Conservation (phyloP, 1,140 invertebrate species). For the Hetaerina americana region DNA sequence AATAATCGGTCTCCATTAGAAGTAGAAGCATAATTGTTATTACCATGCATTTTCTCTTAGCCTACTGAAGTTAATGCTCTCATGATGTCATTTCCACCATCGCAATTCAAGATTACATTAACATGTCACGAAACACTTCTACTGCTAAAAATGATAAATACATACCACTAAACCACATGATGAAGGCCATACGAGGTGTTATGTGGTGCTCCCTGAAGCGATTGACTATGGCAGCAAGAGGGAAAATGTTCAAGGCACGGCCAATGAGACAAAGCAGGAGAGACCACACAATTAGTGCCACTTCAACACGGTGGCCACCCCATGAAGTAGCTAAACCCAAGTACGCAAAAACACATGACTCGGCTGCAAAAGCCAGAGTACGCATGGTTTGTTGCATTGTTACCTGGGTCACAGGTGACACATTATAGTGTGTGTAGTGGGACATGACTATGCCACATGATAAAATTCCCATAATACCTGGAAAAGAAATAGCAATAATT, state of each 20-base stretch:
- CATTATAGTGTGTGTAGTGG: constrained; percentile 97
- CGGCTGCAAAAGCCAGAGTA: constrained; percentile 93
- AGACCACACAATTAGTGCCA: constrained; percentile 73
- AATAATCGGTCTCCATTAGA: no score
- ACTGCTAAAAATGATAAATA: no score
- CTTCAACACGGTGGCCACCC: constrained; percentile 58
- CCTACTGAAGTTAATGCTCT: no score
- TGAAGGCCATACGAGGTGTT: constrained; percentile 96
- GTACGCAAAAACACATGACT: constrained; percentile 99
- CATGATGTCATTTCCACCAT: no score
- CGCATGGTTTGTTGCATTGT: constrained; percentile 99
- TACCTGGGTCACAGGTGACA: constrained; percentile 96
- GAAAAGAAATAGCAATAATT: constrained; percentile 25
- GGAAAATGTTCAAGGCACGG: constrained; percentile 93
- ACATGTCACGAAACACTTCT: no score
- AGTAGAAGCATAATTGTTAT: no score
- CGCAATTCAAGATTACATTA: no score
- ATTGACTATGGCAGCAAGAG: constrained; percentile 84
- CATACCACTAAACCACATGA: constrained; percentile 97
- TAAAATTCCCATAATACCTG: constrained; percentile 97
- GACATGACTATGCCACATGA: constrained; percentile 99
- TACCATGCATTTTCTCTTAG: no score
- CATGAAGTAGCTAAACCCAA: constrained; percentile 95
- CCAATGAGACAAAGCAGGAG: constrained; percentile 85
- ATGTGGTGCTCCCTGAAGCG: constrained; percentile 96